Evolutionary conservation across 1,140 invertebrate genomes (phyloP), one percentile per base, ranked within the genome.

Genomic region (Cylas formicarius): DNA sequence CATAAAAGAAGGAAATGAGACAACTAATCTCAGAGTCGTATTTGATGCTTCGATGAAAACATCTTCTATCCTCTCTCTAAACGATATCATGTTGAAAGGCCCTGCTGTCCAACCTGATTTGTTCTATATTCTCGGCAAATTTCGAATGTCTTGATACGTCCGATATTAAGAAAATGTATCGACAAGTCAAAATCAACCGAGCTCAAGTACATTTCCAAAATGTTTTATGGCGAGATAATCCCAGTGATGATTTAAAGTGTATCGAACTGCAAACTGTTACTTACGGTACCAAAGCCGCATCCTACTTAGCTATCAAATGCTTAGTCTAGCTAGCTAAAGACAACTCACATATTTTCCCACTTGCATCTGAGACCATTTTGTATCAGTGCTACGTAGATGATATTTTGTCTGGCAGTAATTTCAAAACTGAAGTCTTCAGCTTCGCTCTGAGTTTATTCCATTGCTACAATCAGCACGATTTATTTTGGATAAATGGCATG

Each of bases 41-140:
- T 65, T 67, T 36, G 63, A 67, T 35, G 62, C 53, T 1, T 66
- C 62, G 2, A 44, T 51, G 44, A n/a, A 46, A 48, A 4, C 44
- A 32, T 22, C 56, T 58, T 18, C 58, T 59, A 4, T 65, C 50
- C 42, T 35, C 61, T 66, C 10, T 27, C 55, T 29, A 47, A 64
- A 48, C 37, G 65, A 29, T 53, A 57, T 8, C 13, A 42, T 1
- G 43, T 55, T 22, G 47, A 58, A 35, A 20, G 33, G 7, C 60
- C 46, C 49, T 21, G 23, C 27, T 20, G 39, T 48, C 17, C 46
- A 48, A 11, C 32, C 31, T 10, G 46, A 48, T 6, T 11, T 48
- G 9, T 48, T 23, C 27, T 29, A 48, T 34, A 48, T 48, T 13
- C n/a, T 48, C 2, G 26, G 28, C 16, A 19, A 22, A 11, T 16